phyloP scores from a whole-genome alignment of 1,140 invertebrate species.

The Aricia agestis region DNA sequence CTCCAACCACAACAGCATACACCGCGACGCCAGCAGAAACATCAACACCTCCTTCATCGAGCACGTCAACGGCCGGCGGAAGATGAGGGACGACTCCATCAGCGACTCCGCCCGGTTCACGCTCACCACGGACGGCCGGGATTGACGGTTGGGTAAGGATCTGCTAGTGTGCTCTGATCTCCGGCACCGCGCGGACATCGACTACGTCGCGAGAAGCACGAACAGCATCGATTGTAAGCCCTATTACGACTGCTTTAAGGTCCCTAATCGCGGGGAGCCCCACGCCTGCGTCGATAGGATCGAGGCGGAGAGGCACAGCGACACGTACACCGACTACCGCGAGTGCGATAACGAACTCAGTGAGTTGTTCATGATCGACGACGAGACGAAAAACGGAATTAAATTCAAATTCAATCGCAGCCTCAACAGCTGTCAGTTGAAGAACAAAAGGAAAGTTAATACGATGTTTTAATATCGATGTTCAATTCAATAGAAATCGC shows the following conservation, averaged over 20 bases:
- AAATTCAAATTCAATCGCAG: conserved; percentile 67
- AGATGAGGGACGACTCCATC: conserved; percentile 60
- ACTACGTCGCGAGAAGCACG: conserved; percentile 53
- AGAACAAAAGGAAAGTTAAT: conserved; percentile 54
- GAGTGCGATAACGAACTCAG: conserved; percentile 44
- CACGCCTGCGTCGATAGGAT: conserved; percentile 28
- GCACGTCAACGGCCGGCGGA: conserved; percentile 61
- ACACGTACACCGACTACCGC: conserved; percentile 55
- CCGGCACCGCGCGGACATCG: conserved; percentile 46
- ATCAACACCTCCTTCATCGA: conserved; percentile 70
- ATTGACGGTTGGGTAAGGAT: conserved; percentile 61
- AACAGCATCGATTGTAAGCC: conserved; percentile 64
- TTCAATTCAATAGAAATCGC: no score
- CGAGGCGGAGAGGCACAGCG: conserved; percentile 56
- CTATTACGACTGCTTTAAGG: conserved; percentile 65
- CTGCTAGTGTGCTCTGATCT: conserved; percentile 43
- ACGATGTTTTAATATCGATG: conserved; percentile 34
- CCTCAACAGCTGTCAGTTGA: conserved; percentile 64
- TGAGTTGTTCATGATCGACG: conserved; percentile 43
- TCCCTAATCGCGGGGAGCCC: conserved; percentile 32
- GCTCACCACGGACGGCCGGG: conserved; percentile 58
- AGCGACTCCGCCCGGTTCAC: conserved; percentile 69
- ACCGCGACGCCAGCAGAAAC: conserved; percentile 54
- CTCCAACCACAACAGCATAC: conserved; percentile 63
- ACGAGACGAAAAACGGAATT: conserved; percentile 56